Evolutionary conservation across 92 coral and sea anemone species (phyloP), one percentile per base, ranked within the genome.

Genomic region (Parazoanthus darwini): DNA sequence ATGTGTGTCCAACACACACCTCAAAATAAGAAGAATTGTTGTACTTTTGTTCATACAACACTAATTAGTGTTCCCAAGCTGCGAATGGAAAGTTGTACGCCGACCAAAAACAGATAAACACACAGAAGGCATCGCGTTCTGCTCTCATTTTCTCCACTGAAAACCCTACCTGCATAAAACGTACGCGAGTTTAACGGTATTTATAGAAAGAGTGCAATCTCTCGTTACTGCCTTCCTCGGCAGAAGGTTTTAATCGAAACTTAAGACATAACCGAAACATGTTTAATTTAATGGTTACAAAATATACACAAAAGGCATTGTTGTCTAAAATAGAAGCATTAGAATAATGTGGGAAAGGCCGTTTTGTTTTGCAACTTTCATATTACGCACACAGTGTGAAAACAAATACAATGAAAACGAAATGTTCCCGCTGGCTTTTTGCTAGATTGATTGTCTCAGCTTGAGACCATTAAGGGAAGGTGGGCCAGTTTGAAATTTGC

Each of bases 311-410:
- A 84, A 46, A 26, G 7, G 43, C 36, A 44, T 84, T 72, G 79
- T 26, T 84, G 78, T 37, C 54, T 22, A 9, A 43, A 67, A 82
- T 38, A 66, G 22, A 84, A 50, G 87, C 67, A 84, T 73, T 71
- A 84, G 78, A 84, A 84, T 84, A 84, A 84, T 84, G 67, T 84
- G 87, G 79, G 87, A 84, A 84, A 29, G 15, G 79, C 48, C 87
- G 59, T 72, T 84, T 84, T 84, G 54, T 48, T 84, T 84, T 14
- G 39, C 42, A 84, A 84, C 39, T 70, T 84, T 73, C 23, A 25
- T 46, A 84, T 84, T 84, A 84, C 56, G 79, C 66, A 50, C 79
- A 11, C 87, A 71, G 87, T 84, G 79, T 84, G 87, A 71, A 84
- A 84, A 46, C 87, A 84, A 71, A 43, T 70, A 33, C 35, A 25